phyloP scores from a whole-genome alignment of 2,888 invertebrate species.

The Cremastobaeus sp. region DNA sequence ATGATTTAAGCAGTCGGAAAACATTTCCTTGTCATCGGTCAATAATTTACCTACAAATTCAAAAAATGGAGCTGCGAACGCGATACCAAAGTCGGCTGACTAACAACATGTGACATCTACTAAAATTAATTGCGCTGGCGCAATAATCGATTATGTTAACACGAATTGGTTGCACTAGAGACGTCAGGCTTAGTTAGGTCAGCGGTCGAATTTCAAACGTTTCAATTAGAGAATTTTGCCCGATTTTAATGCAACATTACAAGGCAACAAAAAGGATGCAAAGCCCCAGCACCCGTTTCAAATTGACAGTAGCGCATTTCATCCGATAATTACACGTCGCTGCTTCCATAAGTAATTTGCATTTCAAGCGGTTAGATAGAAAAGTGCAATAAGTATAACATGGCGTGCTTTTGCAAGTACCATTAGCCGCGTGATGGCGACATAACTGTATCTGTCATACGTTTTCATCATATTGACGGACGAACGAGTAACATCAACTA shows the following conservation, averaged over 20 bases:
- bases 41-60: too few species aligned
- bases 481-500: constrained; percentile 37
- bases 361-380: constrained; percentile 3
- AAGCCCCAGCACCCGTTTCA: neutral
- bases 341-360: constrained; percentile 22
- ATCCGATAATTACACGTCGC: neutral
- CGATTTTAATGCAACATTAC: neutral
- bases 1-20: too few species aligned
- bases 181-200: constrained; percentile 31
- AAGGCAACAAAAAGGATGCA: neutral
- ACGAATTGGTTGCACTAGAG: constrained; percentile 13
- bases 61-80: too few species aligned
- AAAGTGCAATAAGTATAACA: constrained; percentile 13
- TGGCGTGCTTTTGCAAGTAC: constrained; percentile 25
- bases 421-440: constrained; percentile 22
- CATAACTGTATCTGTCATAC: constrained; percentile 40
- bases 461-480: constrained; percentile 44
- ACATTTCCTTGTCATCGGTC: too few species aligned
- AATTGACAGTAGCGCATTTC: neutral
- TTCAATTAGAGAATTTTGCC: constrained; percentile 20
- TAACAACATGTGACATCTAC: constrained; percentile 18
- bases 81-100: constrained; percentile 6
- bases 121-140: constrained; percentile 42
- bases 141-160: constrained; percentile 48
- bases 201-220: constrained; percentile 14